Evolutionary conservation across 2,113 vertebrate genomes (phyloP), one percentile per base, ranked within the genome.

Genomic region (Actenoides lindsayi): DNA sequence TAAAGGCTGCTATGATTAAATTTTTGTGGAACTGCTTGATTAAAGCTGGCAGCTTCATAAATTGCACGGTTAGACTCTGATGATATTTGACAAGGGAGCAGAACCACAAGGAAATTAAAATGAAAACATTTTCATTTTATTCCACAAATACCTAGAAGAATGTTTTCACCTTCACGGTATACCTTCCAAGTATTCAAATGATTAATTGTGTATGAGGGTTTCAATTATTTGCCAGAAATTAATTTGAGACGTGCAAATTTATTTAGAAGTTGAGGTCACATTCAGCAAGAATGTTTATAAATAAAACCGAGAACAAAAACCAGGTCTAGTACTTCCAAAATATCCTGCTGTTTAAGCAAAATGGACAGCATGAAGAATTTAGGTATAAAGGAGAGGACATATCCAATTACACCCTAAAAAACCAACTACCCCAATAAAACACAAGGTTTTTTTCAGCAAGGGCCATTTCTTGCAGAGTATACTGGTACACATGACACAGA

Each of bases 11-110:
- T 68, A 60, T 25, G 35, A 89, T 73, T 87, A 70, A 8, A 10
- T 87, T 87, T 90, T 84, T 71, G 60, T 56, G 48, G 24, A 89
- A 54, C 65, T 48, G 39, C 81, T 71, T 87, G 84, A 96, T 94
- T 81, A 95, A 94, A 64, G 16, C 65, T 85, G 94, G 87, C 93
- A 95, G 91, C 60, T 67, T 77, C 73, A 64, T 4, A 87, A 78
- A 89, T 25, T 53, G 57, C 84, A 87, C 46, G 71, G 60, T 89
- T 71, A 89, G 59, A 89, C n/a, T 75, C 53, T 87, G 87, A 94
- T 91, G 56, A 37, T 57, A 84, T 53, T 64, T 92, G 84, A 96
- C 87, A 97, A 87, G 87, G 27, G 65, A 94, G 21, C 41, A 91
- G 80, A 96, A 93, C 65, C 83, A 69, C 8, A 21, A 67, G 57